Base-by-base conservation (phyloP, 2,113 vertebrate species). In the Lagopus muta region DNA sequence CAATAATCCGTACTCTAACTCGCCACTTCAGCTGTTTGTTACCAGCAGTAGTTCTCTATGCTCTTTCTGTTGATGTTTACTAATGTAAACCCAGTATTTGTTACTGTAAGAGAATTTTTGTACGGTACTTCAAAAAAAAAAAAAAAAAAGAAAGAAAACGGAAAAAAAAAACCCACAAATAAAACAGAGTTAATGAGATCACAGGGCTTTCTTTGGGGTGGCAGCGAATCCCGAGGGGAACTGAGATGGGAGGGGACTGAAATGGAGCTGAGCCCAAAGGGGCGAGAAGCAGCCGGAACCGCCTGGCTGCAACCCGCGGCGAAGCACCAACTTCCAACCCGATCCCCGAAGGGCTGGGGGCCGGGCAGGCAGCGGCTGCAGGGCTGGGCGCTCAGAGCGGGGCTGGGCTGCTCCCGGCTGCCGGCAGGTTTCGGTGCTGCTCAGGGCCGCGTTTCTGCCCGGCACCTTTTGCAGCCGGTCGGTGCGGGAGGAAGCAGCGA, bases 31-130 rank as follows among this genome's bases (percentile, higher is more conserved):
- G 86, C 88, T 90, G 55, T 86, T 52, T 6, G 12, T 90, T 92
- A 94, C 90, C 95, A 94, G 93, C 95, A 91, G 93, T 92, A 75
- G 87, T 67, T 79, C 92, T 92, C 92, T 72, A 9, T 75, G 93
- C 81, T 92, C 86, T 92, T 94, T 92, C 93, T 91, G 93, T 96
- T 38, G 90, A 89, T 79, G 96, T 97, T 97, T 96, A 96, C 96
- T 95, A 95, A 95, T 90, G 95, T 83, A 95, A 97, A 94, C 97
- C 95, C 97, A 82, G 95, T 97, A 96, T 98, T 98, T 98, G 97
- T 98, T 98, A 98, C 98, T 98, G 97, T 97, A 97, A 97, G 78
- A 96, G 82, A 61, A 88, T 86, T 97, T 98, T 98, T 98, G 97
- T 98, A 98, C 92, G 96, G 97, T 98, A 98, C 97, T 98, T 98